These are phyloP conservation scores for Poecilia latipinna DNA, from an alignment of 2,113 vertebrate species.

Conservation along the genomic window DNA sequence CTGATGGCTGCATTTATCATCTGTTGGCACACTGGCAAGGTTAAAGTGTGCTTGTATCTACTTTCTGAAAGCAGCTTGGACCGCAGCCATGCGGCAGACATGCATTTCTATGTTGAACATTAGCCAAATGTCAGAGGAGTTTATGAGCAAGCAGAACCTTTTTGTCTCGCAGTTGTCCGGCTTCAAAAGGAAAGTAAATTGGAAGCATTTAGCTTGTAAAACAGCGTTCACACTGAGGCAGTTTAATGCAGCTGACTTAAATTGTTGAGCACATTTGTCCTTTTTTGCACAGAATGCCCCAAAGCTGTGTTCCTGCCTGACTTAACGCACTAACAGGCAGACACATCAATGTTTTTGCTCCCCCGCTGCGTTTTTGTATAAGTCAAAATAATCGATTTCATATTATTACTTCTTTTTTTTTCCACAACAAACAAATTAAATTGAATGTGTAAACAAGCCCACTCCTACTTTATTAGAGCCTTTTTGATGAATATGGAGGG, in stretches of 20 bases:
- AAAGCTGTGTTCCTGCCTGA: conserved; percentile 24
- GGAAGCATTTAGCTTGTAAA: conserved; percentile 14
- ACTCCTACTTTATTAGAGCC: conserved; percentile 47
- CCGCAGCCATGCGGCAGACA: conserved; percentile 10
- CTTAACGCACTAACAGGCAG: conserved; percentile 18
- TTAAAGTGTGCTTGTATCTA: conserved; percentile 18
- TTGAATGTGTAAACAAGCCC: conserved; percentile 48
- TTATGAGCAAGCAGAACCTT: conserved; percentile 16
- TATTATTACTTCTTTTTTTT: conserved; percentile 15
- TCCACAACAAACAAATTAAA: conserved; percentile 42
- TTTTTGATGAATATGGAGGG: conserved; percentile 67
- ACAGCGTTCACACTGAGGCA: conserved; percentile 2
- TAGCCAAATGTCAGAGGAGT: conserved; percentile 21
- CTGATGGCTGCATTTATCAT: conserved; percentile 16
- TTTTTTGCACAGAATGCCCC: conserved; percentile 50
- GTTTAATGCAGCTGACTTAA: conserved; percentile 53
- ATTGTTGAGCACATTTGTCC: conserved; percentile 33
- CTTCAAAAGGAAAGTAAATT: conserved; percentile 25
- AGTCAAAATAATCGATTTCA: conserved; percentile 30
- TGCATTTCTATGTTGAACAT: conserved; percentile 10
- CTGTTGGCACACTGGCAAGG: not conserved
- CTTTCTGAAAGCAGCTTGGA: conserved; percentile 28
- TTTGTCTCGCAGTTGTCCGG: conserved; percentile 20
- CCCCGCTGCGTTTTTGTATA: conserved; percentile 17
- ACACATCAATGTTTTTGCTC: conserved; percentile 30